Percentiles rank a stretch among this genome's conserved stretches.
phyloP scores from a whole-genome alignment of 2,888 invertebrate species.

The Amorpha juglandis region DNA sequence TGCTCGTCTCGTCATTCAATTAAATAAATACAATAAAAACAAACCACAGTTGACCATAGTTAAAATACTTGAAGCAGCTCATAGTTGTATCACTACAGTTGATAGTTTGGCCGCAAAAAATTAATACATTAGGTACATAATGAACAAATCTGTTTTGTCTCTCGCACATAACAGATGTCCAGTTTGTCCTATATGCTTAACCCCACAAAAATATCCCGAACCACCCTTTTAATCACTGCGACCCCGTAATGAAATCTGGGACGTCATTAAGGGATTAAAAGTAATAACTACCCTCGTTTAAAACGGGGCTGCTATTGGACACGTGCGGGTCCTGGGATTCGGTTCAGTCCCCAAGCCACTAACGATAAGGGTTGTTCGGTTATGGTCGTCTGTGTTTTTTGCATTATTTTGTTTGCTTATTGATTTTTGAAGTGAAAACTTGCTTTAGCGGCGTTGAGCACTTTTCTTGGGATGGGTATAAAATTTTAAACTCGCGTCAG shows the following conservation, averaged over 20 bases:
- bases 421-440: too few relatives aligned
- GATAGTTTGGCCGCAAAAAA: too few relatives aligned
- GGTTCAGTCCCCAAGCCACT: constrained; percentile 30
- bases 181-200: not conserved
- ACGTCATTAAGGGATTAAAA: constrained; percentile 84
- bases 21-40: too few relatives aligned
- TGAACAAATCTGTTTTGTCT: not conserved
- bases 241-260: constrained; percentile 81
- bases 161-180: constrained; percentile 10
- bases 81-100: too few relatives aligned
- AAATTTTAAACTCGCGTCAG: too few relatives aligned
- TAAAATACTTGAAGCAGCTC: too few relatives aligned
- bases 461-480: too few relatives aligned
- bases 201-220: constrained; percentile 47
- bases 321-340: constrained; percentile 51
- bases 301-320: constrained; percentile 61
- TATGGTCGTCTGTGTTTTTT: not conserved
- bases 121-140: not conserved
- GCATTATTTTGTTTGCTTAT: too few relatives aligned
- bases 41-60: too few relatives aligned
- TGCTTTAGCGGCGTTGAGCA: too few relatives aligned
- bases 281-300: constrained; percentile 72
- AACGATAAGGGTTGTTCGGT: constrained; percentile 4
- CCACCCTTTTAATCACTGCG: constrained; percentile 78
- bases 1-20: too few relatives aligned